phyloP scores from a whole-genome alignment of 2,113 vertebrate genomes.

The Epinephelus fuscoguttatus region DNA sequence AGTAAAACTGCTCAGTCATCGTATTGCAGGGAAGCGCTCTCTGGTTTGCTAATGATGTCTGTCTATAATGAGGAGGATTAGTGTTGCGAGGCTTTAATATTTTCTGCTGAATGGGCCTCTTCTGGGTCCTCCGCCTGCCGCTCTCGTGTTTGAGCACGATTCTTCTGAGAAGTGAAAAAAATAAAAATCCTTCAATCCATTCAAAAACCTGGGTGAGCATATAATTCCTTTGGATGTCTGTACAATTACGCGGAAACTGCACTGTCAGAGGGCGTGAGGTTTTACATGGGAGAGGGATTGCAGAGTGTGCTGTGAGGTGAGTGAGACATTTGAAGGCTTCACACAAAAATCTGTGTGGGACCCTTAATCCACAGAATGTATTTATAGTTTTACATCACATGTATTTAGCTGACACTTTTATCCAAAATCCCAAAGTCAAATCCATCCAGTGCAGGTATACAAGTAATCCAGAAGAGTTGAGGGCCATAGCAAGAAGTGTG shows the following conservation, averaged over 20 bases:
- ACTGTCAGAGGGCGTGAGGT: constrained; percentile 53
- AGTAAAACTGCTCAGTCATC: constrained; percentile 70
- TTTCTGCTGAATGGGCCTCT: constrained; percentile 73
- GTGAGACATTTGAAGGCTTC: constrained; percentile 21
- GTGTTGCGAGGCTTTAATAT: constrained; percentile 66
- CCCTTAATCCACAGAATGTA: constrained; percentile 25
- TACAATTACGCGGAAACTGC: constrained; percentile 42
- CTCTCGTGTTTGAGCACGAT: constrained; percentile 29
- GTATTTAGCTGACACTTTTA: background rate
- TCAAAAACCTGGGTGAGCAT: constrained; percentile 49
- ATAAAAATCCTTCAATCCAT: constrained; percentile 1
- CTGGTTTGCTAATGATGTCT: constrained; percentile 74
- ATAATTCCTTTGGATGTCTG: constrained; percentile 51
- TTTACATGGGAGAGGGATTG: constrained; percentile 40
- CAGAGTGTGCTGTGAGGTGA: constrained; percentile 20
- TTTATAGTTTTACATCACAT: constrained; percentile 16
- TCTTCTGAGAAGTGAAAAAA: constrained; percentile 32
- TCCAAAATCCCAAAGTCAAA: constrained; percentile 4
- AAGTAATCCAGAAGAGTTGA: background rate
- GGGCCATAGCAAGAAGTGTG: background rate
- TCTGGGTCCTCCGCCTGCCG: constrained; percentile 34
- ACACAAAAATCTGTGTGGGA: constrained; percentile 3
- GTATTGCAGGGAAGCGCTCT: constrained; percentile 51
- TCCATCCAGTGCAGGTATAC: background rate
- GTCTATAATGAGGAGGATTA: constrained; percentile 78